Evolutionary conservation across 2,888 invertebrate genomes (phyloP).

Genomic region (Mythimna ferrago): DNA sequence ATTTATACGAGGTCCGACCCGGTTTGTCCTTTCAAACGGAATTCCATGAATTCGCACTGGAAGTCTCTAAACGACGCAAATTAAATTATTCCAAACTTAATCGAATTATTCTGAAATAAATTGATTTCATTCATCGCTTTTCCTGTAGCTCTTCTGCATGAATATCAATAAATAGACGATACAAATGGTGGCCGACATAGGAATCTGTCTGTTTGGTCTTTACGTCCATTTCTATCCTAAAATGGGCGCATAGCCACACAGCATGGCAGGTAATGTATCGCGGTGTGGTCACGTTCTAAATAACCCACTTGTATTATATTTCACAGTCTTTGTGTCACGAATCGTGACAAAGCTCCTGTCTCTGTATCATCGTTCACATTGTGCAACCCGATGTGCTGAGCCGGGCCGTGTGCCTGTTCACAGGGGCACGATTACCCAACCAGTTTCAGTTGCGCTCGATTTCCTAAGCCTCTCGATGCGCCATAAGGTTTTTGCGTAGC

Average conservation of each 20-base stretch:
- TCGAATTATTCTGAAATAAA: constrained; percentile 45
- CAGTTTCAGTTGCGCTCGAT: constrained; percentile 78
- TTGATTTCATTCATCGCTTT: constrained; percentile 33
- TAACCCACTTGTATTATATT: constrained; percentile 84
- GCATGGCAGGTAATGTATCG: constrained; percentile 77
- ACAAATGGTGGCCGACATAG: constrained; percentile 3
- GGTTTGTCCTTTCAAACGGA: constrained; percentile 46
- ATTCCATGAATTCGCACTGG: constrained; percentile 47
- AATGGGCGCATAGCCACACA: constrained; percentile 69
- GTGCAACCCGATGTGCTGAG: constrained; percentile 80
- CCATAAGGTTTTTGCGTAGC: constrained; percentile 75
- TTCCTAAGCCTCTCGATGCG: constrained; percentile 77
- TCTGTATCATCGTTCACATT: constrained; percentile 79
- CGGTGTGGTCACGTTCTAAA: constrained; percentile 85
- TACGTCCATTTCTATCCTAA: constrained; percentile 66
- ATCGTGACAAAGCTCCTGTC: constrained; percentile 81
- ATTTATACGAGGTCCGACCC: constrained; percentile 52
- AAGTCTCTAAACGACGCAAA: constrained; percentile 38
- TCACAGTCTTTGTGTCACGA: constrained; percentile 79
- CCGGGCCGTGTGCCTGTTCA: constrained; percentile 78
- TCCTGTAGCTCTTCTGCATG: constrained; percentile 17
- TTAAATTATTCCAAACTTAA: constrained; percentile 48
- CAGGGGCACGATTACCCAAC: constrained; percentile 80
- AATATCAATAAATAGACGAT: constrained; percentile 17
- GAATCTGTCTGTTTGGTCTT: constrained; percentile 27